phyloP scores from a whole-genome alignment of 2,113 vertebrate genomes.

The Myrmophylax atrothorax region DNA sequence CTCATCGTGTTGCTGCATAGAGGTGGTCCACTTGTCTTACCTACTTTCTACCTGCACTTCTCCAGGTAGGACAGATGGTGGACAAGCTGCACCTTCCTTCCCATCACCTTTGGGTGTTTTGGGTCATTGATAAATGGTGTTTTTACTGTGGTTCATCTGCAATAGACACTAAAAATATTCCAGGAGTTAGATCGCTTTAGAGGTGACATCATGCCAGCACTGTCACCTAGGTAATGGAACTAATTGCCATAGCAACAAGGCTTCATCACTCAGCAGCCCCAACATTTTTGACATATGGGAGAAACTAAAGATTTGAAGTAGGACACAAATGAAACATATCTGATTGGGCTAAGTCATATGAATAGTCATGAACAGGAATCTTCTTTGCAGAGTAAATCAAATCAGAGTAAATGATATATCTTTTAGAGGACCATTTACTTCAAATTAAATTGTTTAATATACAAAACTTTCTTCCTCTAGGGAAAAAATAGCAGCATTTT shows the following conservation, averaged over 20 bases:
- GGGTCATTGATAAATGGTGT: background rate
- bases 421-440: conserved; percentile 18
- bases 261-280: conserved; percentile 68
- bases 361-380: conserved; percentile 36
- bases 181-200: conserved; percentile 62
- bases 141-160: conserved; percentile 33
- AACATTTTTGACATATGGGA: conserved; percentile 71
- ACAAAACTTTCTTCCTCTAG: background rate
- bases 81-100: background rate
- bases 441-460: conserved; percentile 11
- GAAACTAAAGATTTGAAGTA: conserved; percentile 64
- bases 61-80: background rate
- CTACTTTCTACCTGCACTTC: background rate
- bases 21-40: background rate
- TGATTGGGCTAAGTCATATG: conserved; percentile 40
- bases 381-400: conserved; percentile 26
- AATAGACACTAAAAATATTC: conserved; percentile 61
- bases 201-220: conserved; percentile 72
- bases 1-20: background rate
- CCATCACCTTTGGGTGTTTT: background rate
- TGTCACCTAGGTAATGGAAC: conserved; percentile 79
- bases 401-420: background rate
- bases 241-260: conserved; percentile 80
- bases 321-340: conserved; percentile 54
- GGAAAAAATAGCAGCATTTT: background rate